Percentiles rank a stretch among this genome's conserved stretches.
Evolutionary conservation across 2,888 invertebrate species (phyloP).

Genomic region (Pheosia gnoma): DNA sequence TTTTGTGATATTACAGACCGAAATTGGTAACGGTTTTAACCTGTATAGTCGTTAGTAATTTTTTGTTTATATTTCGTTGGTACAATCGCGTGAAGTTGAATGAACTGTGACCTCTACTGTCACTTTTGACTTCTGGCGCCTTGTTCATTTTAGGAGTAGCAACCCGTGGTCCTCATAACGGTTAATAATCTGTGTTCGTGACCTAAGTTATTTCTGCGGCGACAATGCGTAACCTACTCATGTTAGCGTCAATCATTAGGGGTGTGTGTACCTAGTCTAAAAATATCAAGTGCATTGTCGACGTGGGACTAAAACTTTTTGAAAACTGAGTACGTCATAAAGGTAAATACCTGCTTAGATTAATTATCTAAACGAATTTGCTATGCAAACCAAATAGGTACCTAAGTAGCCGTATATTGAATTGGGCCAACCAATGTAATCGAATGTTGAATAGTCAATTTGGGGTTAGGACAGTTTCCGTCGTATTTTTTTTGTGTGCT

Average conservation of each 20-base stretch:
- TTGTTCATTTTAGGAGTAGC: slow-evolving; percentile 36
- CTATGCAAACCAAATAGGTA: too few relatives aligned
- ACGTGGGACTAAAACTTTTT: too few relatives aligned
- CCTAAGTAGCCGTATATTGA: too few relatives aligned
- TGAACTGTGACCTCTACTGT: slow-evolving; percentile 43
- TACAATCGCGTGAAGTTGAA: slow-evolving; percentile 21
- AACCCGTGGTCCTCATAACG: slow-evolving; percentile 26
- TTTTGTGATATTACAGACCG: not conserved
- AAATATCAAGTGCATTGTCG: too few relatives aligned
- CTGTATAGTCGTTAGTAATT: slow-evolving; percentile 6
- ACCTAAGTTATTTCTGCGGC: slow-evolving; percentile 3
- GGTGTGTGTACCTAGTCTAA: not conserved
- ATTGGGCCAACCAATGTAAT: too few relatives aligned
- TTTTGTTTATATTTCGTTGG: slow-evolving; percentile 8
- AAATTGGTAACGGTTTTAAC: slow-evolving; percentile 1
- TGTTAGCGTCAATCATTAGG: not conserved
- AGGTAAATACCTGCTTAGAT: too few relatives aligned
- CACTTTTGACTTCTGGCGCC: slow-evolving; percentile 46
- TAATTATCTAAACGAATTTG: too few relatives aligned
- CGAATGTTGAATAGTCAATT: too few relatives aligned
- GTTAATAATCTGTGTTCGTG: slow-evolving; percentile 46
- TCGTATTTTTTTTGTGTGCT: too few relatives aligned
- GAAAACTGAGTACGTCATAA: too few relatives aligned
- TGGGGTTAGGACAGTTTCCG: too few relatives aligned
- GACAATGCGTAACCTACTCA: not conserved